Conservation (phyloP, 2,888 invertebrate species). For the Camponotus fellah region DNA sequence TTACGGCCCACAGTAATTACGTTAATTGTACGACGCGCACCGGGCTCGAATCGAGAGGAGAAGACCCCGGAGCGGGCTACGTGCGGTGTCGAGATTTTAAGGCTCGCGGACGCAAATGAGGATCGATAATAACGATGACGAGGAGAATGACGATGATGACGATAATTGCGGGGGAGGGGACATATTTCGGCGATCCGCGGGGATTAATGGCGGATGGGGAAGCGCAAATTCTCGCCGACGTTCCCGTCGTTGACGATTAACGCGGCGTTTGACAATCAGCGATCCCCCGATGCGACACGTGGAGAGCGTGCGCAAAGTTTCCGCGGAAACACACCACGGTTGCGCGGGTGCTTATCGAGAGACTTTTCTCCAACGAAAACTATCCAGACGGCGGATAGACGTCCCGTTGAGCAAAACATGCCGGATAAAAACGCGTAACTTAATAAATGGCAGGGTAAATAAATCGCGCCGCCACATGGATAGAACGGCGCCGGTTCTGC, state of each 20-base stretch:
- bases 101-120: not conserved
- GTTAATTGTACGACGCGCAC: constrained; percentile 65
- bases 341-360: no score
- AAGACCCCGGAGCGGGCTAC: not conserved
- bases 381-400: constrained; percentile 17
- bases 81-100: not conserved
- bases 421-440: constrained; percentile 8
- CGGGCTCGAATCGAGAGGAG: not conserved
- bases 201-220: constrained; percentile 36
- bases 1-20: constrained; percentile 69
- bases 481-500: not conserved
- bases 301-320: not conserved
- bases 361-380: constrained; percentile 15
- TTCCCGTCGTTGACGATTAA: constrained; percentile 37
- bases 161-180: constrained; percentile 22
- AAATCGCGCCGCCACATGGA: not conserved
- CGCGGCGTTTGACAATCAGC: not conserved
- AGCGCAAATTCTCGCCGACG: not conserved
- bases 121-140: constrained; percentile 31
- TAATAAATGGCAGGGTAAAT: constrained; percentile 34
- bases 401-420: not conserved
- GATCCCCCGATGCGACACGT: not conserved
- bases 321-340: no score
- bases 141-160: constrained; percentile 26
- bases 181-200: not conserved